Conservation (phyloP, 2,797 vertebrate genomes). For the Sebastes vulpes region DNA sequence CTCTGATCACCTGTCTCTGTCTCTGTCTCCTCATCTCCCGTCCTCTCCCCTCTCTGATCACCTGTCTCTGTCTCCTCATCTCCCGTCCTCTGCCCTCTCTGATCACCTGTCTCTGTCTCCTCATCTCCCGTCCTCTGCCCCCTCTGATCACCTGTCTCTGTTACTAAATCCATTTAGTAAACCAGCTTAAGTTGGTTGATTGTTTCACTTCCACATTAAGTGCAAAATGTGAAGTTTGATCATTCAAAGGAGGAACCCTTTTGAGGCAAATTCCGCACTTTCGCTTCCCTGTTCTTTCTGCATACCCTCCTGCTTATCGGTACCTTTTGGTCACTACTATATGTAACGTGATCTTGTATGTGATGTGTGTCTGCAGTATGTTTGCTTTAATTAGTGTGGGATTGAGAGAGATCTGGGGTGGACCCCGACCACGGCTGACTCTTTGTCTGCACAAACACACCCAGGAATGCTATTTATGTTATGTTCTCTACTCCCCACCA, state of each 20-base stretch:
- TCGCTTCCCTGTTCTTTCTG: not conserved
- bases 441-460: conserved; percentile 55
- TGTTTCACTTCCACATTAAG: too few species aligned
- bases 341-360: conserved; percentile 24
- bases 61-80: too few species aligned
- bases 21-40: too few species aligned
- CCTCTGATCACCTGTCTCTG: too few species aligned
- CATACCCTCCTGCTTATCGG: not conserved
- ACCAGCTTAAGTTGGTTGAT: too few species aligned
- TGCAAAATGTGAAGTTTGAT: not conserved
- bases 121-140: too few species aligned
- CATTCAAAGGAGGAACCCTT: not conserved
- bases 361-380: conserved; percentile 30
- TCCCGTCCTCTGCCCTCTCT: too few species aligned
- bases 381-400: conserved; percentile 74
- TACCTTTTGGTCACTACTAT: not conserved
- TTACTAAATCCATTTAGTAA: too few species aligned
- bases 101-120: too few species aligned
- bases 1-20: too few species aligned
- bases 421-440: conserved; percentile 9
- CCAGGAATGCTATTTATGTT: conserved; percentile 69
- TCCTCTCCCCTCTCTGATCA: too few species aligned
- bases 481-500: conserved; percentile 6
- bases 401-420: conserved; percentile 37
- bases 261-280: not conserved